Evolutionary conservation across 1,140 invertebrate species (phyloP).

Genomic region (Phortica variegata): DNA sequence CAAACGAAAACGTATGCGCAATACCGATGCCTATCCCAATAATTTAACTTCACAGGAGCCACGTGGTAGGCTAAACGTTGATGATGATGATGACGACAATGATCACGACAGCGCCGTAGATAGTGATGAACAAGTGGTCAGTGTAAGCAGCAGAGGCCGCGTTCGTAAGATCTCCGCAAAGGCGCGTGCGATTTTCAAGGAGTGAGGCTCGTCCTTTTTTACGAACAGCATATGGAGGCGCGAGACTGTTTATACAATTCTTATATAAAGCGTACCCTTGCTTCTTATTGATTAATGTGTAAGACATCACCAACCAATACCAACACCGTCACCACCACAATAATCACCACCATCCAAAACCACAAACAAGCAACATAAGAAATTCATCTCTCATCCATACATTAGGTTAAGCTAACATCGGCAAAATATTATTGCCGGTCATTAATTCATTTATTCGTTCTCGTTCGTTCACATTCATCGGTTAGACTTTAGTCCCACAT

Average conservation of each 20-base stretch:
- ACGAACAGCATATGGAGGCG: conserved; percentile 35
- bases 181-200: conserved; percentile 68
- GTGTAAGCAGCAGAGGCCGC: conserved; percentile 80
- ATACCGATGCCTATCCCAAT: conserved; percentile 22
- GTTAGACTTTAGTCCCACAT: neutral
- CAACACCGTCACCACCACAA: no score
- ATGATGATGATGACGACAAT: conserved; percentile 17
- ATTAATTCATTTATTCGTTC: no score
- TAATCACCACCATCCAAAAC: neutral
- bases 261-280: no score
- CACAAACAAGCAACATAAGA: neutral
- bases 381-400: neutral
- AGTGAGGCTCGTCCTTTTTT: conserved; percentile 57
- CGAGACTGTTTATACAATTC: conserved; percentile 15
- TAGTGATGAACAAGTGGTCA: conserved; percentile 60
- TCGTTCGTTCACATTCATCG: conserved; percentile 25
- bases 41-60: conserved; percentile 30
- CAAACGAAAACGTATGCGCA: conserved; percentile 25
- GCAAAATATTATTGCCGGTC: no score
- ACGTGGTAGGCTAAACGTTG: neutral
- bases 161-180: conserved; percentile 79
- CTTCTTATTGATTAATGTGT: conserved; percentile 50
- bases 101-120: conserved; percentile 41
- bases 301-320: conserved; percentile 28
- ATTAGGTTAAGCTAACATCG: conserved; percentile 19